Evolutionary conservation across 2,888 invertebrate genomes (phyloP), one percentile per base, ranked within the genome.

Genomic region (Chalcis sispes): DNA sequence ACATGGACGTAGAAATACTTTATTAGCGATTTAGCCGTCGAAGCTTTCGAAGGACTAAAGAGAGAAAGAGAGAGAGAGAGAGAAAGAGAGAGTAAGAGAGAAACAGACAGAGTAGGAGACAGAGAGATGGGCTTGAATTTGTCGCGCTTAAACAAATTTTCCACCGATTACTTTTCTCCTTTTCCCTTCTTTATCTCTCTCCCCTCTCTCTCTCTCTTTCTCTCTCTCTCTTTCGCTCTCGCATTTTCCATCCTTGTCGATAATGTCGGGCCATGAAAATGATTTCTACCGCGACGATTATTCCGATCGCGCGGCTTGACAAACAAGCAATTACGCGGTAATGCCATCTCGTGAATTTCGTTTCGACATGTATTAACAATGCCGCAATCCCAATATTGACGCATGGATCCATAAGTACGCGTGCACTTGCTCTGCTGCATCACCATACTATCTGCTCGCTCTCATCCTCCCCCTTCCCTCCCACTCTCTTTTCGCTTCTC

Each of bases 361-460:
- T 65, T 67, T 58, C 48, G 74, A 66, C 74, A 48, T 40, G 66
- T 46, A 71, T 72, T 73, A 73, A 77, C 70, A 73, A 77, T 69
- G 52, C 77, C 70, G 72, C 77, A 77, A 69, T 73, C 20, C 67
- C 66, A 77, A 75, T 77, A 77, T 77, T 74, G 67, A 72, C 48
- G 52, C 58, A 42, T 23, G 42, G 58, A 77, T 71, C 40, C 61
- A 58, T 76, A 76, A 71, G 71, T 54, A 40, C 71, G 74, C 61
- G 23, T 59, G n/a, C 65, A 48, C 32, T 52, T 18, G 52, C 54
- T 27, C 42, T 4, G n/a, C n/a, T n/a, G n/a, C n/a, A n/a, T n/a
- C n/a, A 13, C 15, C 50, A 18, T 8, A 20, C 50, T 4, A 18
- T 52, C 20, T 23, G 2, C 18, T 18, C 54, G 1, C 27, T 27